Base-by-base conservation (phyloP, 1,140 invertebrate genomes). In the Plectus sambesii region DNA sequence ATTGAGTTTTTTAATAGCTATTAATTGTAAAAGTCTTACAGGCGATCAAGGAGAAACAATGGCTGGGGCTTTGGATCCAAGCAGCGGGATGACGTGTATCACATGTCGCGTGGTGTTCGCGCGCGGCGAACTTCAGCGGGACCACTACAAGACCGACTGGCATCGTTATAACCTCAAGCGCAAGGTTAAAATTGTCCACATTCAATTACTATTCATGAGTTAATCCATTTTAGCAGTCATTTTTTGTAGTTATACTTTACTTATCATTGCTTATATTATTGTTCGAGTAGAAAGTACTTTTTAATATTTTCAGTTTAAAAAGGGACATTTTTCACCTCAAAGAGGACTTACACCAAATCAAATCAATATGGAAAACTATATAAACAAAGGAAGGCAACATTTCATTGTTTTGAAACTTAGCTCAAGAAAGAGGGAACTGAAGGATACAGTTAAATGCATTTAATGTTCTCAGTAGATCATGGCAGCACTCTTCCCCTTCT, bases 91-190 rank as follows among this genome's bases (percentile, higher is more conserved):
- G 24, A 65, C 87, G n/a, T 94, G 89, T 70, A 81, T 92, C 47
- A 82, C 85, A 25, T 96, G 90, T 70, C 78, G 80, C 55, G 83
- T 92, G 8, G 77, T 78, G 29, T 93, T 94, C 69, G 73, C 78
- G 50, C 79, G 82, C 63, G 73, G 79, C 1, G 83, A 87, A 43
- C 63, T 83, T n/a, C 87, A 93, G 70, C 76, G 85, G 42, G 75
- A 80, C 30, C 87, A 92, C 70, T 90, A 88, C 63, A 87, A 87
- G 73, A 56, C 27, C 19, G 71, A 72, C 68, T 94, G 87, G 88
- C 89, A 96, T 71, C 78, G 86, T 30, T 97, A 96, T 66, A 98
- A 97, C 74, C 77, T 96, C 35, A 97, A 94, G 70, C 75, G 93
- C 54, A 92, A 92, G 76, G 82, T 94, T 8, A 84, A 82, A 1